Base-by-base conservation (phyloP, 2,888 invertebrate species). In the Sphaeridia pumilis region DNA sequence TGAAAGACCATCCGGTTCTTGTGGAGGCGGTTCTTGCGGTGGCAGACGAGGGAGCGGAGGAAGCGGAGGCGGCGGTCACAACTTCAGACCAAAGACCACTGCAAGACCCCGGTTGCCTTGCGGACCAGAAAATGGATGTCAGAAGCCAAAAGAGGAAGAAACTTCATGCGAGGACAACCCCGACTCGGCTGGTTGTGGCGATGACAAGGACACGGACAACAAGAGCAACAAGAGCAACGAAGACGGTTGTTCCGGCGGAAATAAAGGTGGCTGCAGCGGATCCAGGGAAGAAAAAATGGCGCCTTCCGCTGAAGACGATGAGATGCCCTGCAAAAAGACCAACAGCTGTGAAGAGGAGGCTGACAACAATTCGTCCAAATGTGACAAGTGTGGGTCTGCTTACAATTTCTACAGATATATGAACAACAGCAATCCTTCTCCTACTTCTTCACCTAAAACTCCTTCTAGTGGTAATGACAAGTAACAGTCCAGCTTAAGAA, bases 361-460 rank as follows among this genome's bases (percentile, higher is more conserved):
- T 5, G 38, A 38, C 17, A 38, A 5, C 5, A 17, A 14, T 17
- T 31, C 31, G 14, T 10, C 7, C 14, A 38, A 38, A 14, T 38
- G 38, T 38, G 38, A 38, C 38, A 38, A 38, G 38, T 38, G 38
- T 38, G 38, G 38, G 38, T 38, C 38, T n/a, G n/a, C n/a, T 17
- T 38, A 38, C 38, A 38, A 38, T 38, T 38, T 38, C 38, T 38
- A 38, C 38, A 38, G 38, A 38, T 38, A 38, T 38, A 17, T 20
- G 5, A 14, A 38, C 38, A 38, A 38, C 38, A n/a, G n/a, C 38
- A 14, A 12, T 38, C 38, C 38, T 38, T 5, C 12, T 38, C 7
- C 12, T 38, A 5, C 38, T 14, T 38, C 7, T 38, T 10, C 10
- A 31, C 20, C 20, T 38, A 20, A 38, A 14, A 20, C 38, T n/a